These are phyloP conservation scores for Bubo scandiacus DNA, from an alignment of 2,113 vertebrate species.

Conservation along the genomic window DNA sequence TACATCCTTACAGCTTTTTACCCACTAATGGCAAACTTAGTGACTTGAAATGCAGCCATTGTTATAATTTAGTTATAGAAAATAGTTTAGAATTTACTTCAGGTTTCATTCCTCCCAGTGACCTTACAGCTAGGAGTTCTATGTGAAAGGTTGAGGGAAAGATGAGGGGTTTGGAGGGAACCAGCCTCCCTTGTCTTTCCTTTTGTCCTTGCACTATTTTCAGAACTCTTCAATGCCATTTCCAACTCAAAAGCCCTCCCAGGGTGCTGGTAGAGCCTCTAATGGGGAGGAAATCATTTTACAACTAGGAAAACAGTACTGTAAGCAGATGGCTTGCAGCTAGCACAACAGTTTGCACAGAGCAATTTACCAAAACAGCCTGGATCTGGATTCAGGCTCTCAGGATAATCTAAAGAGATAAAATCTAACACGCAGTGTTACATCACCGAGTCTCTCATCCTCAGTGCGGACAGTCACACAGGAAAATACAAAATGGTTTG, in stretches of 20 bases:
- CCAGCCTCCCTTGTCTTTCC: not conserved
- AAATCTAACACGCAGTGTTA: not conserved
- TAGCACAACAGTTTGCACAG: not conserved
- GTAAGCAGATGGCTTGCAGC: not conserved
- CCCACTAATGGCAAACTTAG: not conserved
- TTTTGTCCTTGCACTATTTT: not conserved
- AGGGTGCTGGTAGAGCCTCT: not conserved
- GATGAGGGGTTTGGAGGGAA: not conserved
- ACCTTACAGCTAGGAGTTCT: not conserved
- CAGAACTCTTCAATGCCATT: not conserved
- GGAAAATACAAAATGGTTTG: not conserved
- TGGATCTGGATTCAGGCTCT: not conserved
- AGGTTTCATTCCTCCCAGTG: not conserved
- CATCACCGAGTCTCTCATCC: not conserved
- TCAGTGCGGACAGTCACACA: not conserved
- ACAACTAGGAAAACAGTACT: not conserved
- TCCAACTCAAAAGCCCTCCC: not conserved
- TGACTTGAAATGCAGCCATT: not conserved
- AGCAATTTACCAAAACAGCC: not conserved
- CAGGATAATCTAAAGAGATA: not conserved
- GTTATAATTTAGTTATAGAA: not conserved
- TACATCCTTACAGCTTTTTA: not conserved
- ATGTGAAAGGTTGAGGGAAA: not conserved
- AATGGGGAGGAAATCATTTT: not conserved
- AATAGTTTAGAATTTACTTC: not conserved